Evolutionary conservation across 2,113 vertebrate genomes (phyloP), one percentile per base, ranked within the genome.

Genomic region (Ovibos moschatus): DNA sequence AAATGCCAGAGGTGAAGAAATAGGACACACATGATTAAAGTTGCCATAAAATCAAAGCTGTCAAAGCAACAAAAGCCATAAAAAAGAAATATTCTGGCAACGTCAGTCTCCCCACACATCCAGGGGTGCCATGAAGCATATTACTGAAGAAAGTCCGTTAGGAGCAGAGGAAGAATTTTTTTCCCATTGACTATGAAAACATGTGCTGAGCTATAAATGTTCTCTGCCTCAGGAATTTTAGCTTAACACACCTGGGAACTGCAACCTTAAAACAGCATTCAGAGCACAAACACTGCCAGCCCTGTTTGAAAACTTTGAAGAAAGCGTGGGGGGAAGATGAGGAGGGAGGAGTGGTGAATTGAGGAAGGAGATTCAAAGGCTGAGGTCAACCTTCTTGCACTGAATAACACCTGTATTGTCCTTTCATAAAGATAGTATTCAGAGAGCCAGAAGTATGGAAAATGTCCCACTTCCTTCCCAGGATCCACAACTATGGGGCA

Each of bases 1-100:
- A 99, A 99, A 99, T 98, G 98, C 98, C 98, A 99, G 98, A 98
- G 98, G 98, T 99, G 98, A 99, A 99, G 96, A 95, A 98, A 98
- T 93, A 98, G 98, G 98, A 98, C 98, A 98, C 97, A 99, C 97
- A 98, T 99, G 98, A 99, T 99, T 99, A 98, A 99, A 98, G 97
- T 88, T 97, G 96, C 98, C 98, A 98, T 99, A 98, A 99, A 99
- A 98, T 98, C 98, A 98, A 98, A 98, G 96, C 97, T 98, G 98
- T 99, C 98, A 99, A 99, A 98, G 97, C 94, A 98, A 98, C 98
- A 98, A 98, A 95, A 98, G 97, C 98, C 88, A 4, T 99, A 98
- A 98, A 98, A 98, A 97, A 98, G 97, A 99, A 98, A 98, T 98
- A 98, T 97, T 98, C 96, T 96, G 97, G 97, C 88, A 97, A 90